Conservation (phyloP, 2,888 invertebrate species). For the Ormyrus rosae region DNA sequence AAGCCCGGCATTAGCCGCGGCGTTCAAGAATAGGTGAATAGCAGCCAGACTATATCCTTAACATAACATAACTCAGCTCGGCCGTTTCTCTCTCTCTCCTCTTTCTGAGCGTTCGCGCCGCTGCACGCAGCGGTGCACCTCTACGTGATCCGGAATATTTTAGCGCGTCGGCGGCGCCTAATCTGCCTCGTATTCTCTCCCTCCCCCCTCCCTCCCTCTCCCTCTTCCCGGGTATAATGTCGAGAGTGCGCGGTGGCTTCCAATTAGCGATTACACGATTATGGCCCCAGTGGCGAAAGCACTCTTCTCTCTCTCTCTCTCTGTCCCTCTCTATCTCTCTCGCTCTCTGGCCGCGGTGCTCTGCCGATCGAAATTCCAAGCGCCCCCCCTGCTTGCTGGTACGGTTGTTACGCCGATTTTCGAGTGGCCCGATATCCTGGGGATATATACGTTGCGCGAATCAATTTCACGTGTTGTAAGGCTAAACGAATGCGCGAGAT, state of each 20-base stretch:
- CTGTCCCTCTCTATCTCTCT: no score
- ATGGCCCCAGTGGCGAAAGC: background rate
- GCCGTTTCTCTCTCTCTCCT: background rate
- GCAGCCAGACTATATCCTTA: no score
- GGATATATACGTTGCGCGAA: background rate
- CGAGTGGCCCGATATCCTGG: background rate
- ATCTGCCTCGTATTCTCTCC: slow-evolving; percentile 1
- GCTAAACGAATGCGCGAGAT: background rate
- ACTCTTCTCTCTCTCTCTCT: no score
- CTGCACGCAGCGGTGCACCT: background rate
- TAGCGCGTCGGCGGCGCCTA: slow-evolving; percentile 8
- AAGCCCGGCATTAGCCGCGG: no score
- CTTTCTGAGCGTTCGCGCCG: background rate
- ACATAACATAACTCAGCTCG: slow-evolving; percentile 37
- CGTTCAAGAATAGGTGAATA: no score
- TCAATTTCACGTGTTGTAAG: background rate
- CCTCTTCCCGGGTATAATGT: background rate
- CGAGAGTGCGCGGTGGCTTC: slow-evolving; percentile 19
- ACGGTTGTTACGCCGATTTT: no score
- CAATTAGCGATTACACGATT: slow-evolving; percentile 37
- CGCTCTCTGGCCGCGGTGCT: no score
- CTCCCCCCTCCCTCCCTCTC: no score
- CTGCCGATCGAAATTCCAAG: background rate
- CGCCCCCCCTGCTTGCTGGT: background rate
- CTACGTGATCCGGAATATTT: slow-evolving; percentile 49